Evolutionary conservation across 2,888 invertebrate genomes (phyloP).

Genomic region (Fragum whitleyi): DNA sequence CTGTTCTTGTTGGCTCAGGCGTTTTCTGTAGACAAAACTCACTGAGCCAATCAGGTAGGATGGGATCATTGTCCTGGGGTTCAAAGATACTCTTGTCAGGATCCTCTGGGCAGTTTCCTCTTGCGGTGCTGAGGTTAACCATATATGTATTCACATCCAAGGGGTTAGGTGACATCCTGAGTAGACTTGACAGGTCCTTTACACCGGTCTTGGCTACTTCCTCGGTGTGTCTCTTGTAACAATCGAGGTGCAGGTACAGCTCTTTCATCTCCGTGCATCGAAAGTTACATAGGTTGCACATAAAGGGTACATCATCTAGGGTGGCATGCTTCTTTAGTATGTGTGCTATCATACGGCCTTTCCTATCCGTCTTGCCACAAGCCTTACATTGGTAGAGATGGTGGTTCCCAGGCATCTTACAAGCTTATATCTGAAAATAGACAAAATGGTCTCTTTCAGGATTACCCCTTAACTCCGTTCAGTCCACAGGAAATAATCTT

Average conservation of each 20-base stretch:
- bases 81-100: too few relatives aligned
- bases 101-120: too few relatives aligned
- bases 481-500: too few relatives aligned
- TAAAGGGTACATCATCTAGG: neutral
- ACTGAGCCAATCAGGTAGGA: neutral
- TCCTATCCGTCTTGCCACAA: neutral
- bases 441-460: too few relatives aligned
- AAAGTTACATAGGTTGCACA: neutral
- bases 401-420: too few relatives aligned
- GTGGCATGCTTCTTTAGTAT: constrained; percentile 5
- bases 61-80: neutral
- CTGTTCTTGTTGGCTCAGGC: too few relatives aligned
- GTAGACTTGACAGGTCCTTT: neutral
- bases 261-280: neutral
- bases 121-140: too few relatives aligned
- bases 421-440: too few relatives aligned
- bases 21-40: neutral
- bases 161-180: neutral
- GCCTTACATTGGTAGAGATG: neutral
- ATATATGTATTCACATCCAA: too few relatives aligned
- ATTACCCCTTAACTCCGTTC: too few relatives aligned
- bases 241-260: neutral
- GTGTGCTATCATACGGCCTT: neutral
- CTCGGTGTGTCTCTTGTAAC: neutral
- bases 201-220: neutral